Evolutionary conservation across 1,140 invertebrate species (phyloP).

Genomic region (Ostrea edulis): DNA sequence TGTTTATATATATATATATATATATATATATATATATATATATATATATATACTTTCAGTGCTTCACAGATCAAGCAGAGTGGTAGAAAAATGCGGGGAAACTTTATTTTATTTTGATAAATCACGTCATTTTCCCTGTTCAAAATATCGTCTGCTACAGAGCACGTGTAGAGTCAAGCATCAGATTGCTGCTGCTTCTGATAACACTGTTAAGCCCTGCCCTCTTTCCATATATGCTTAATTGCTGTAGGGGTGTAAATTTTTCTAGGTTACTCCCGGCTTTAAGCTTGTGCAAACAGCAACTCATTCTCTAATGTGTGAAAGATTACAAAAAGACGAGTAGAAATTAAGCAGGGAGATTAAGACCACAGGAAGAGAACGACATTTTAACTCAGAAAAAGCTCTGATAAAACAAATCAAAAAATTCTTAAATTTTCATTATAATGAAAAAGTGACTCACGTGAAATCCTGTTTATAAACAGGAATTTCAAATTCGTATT

Average conservation of each 20-base stretch:
- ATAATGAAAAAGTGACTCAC: slow-evolving; percentile 6
- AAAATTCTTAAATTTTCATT: not conserved
- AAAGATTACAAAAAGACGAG: slow-evolving; percentile 3
- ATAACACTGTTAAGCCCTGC: not conserved
- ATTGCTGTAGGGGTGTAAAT: too few species aligned
- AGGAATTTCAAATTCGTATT: slow-evolving; percentile 16
- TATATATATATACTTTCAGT: too few species aligned
- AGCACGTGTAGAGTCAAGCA: too few species aligned
- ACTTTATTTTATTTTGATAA: too few species aligned
- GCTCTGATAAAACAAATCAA: not conserved
- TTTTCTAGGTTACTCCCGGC: too few species aligned
- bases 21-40: too few species aligned
- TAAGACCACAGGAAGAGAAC: not conserved
- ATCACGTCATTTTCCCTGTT: too few species aligned
- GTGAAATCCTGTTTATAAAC: not conserved
- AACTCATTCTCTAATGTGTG: slow-evolving; percentile 21
- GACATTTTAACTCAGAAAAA: slow-evolving; percentile 15
- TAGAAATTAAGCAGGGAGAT: slow-evolving; percentile 17
- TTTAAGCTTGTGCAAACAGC: slow-evolving; percentile 8
- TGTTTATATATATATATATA: too few species aligned
- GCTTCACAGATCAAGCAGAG: too few species aligned
- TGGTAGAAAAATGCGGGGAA: too few species aligned
- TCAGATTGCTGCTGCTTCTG: too few species aligned
- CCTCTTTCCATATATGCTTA: not conserved
- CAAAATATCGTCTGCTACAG: too few species aligned